Percentiles rank a stretch among this genome's conserved stretches.
Evolutionary conservation across 2,888 invertebrate genomes (phyloP).

Genomic region (Heliconius cydno): DNA sequence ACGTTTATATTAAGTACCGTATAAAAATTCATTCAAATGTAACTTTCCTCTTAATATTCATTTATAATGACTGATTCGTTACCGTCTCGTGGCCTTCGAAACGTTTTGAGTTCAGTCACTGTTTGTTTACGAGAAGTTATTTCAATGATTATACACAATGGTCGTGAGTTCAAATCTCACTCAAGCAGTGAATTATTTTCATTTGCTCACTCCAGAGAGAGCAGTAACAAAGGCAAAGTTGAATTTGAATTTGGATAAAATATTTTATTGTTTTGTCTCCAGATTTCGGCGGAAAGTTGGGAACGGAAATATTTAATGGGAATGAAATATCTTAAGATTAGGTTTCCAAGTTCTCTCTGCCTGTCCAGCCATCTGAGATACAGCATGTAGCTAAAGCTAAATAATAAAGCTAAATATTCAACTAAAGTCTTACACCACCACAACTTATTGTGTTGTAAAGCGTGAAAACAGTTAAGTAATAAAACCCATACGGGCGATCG

Average conservation of each 20-base stretch:
- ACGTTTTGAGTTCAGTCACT: not conserved
- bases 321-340: too few relatives aligned
- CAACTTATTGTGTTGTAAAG: slow-evolving; percentile 31
- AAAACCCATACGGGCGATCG: slow-evolving; percentile 42
- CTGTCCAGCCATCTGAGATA: too few relatives aligned
- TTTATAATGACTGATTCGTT: not conserved
- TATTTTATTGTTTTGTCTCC: too few relatives aligned
- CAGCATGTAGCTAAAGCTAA: too few relatives aligned
- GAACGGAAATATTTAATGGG: too few relatives aligned
- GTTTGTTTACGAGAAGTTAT: not conserved
- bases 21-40: slow-evolving; percentile 1
- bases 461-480: slow-evolving; percentile 40
- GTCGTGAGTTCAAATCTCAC: not conserved
- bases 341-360: too few relatives aligned
- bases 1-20: not conserved
- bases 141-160: not conserved
- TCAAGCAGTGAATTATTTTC: not conserved
- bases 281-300: too few relatives aligned
- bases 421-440: not conserved
- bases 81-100: not conserved
- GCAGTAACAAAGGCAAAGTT: not conserved
- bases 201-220: not conserved
- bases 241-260: too few relatives aligned
- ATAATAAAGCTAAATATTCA: not conserved
- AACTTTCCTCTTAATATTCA: slow-evolving; percentile 12